A percentile compares a stretch with the other conserved stretches of the same genome.
These are phyloP conservation scores for Pterocles burchelli DNA, from an alignment of 2,113 vertebrate species.

Conservation along the genomic window DNA sequence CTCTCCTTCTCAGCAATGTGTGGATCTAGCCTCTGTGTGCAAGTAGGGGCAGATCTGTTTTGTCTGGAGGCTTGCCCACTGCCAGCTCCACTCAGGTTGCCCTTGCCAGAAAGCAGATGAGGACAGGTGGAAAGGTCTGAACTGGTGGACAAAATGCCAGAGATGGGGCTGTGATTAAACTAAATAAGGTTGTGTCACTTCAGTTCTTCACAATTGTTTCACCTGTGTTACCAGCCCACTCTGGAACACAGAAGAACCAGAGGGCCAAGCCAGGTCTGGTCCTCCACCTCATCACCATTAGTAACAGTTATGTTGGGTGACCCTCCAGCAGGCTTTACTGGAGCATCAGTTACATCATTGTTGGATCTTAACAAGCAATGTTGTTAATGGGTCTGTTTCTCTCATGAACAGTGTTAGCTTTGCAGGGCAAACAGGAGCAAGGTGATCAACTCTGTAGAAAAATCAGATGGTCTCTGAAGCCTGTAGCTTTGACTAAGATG, in stretches of 20 bases:
- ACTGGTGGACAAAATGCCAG: background rate
- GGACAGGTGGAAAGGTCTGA: background rate
- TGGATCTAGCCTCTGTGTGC: background rate
- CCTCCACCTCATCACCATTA: background rate
- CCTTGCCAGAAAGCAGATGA: background rate
- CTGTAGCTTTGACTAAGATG: background rate
- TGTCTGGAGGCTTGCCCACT: background rate
- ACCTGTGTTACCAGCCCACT: background rate
- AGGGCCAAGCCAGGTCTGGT: background rate
- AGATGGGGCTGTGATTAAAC: background rate
- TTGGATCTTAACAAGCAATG: background rate
- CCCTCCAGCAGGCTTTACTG: background rate
- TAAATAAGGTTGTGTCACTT: background rate
- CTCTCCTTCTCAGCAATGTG: background rate
- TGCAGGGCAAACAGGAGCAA: background rate
- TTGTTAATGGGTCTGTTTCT: background rate
- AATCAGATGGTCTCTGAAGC: background rate
- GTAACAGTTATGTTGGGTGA: background rate
- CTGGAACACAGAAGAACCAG: background rate
- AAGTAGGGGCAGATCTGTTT: background rate
- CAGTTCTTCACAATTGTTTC: background rate
- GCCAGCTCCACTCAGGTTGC: background rate
- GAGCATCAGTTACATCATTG: background rate
- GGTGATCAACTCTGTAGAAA: background rate
- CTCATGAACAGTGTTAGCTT: background rate